Evolutionary conservation across 1,140 invertebrate genomes (phyloP).

Genomic region (Diabrotica virgifera): DNA sequence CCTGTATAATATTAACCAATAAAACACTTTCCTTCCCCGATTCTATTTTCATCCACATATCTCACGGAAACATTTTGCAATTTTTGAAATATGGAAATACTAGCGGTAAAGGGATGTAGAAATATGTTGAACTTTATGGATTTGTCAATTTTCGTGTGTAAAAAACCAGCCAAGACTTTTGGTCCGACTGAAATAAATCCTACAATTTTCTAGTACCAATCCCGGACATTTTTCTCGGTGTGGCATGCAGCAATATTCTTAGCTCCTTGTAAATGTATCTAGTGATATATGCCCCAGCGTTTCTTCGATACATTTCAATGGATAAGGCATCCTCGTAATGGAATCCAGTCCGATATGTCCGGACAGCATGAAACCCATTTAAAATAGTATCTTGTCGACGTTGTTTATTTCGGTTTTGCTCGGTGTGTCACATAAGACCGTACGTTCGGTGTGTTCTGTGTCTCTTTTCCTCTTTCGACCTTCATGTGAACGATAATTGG

Average conservation of each 20-base stretch:
- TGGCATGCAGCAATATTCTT: constrained; percentile 2
- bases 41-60: too few relatives aligned
- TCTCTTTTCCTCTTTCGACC: constrained; percentile 1
- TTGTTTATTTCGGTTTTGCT: constrained; percentile 15
- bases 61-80: too few relatives aligned
- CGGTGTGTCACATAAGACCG: constrained; percentile 11
- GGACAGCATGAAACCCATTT: constrained; percentile 22
- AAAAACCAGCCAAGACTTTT: too few relatives aligned
- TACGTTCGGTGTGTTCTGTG: constrained; percentile 4
- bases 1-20: too few relatives aligned
- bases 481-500: constrained; percentile 14
- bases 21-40: too few relatives aligned
- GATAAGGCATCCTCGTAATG: constrained; percentile 20
- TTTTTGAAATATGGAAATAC: too few relatives aligned
- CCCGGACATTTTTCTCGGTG: background rate
- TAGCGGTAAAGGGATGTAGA: too few relatives aligned
- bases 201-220: background rate
- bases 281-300: constrained; percentile 13
- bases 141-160: too few relatives aligned
- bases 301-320: constrained; percentile 18
- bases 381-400: constrained; percentile 22
- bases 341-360: constrained; percentile 20
- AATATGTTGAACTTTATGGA: too few relatives aligned
- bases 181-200: background rate
- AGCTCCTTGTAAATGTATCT: constrained; percentile 6